These are phyloP conservation scores for Atta texana DNA, from an alignment of 1,140 invertebrate species.

Conservation along the genomic window DNA sequence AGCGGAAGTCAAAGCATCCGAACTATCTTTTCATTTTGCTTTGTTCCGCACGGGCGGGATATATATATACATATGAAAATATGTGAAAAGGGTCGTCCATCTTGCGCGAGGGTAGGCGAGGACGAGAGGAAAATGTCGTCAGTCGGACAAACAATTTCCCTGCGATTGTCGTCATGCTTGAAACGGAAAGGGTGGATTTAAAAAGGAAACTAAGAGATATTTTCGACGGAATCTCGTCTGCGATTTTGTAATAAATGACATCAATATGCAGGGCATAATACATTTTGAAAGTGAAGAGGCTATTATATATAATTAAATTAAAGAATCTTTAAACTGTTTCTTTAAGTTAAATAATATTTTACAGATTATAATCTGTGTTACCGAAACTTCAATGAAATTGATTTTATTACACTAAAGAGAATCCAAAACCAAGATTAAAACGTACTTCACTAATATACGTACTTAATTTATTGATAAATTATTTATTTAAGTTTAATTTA, in stretches of 20 bases:
- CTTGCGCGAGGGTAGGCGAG: slow-evolving; percentile 39
- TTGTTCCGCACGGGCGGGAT: slow-evolving; percentile 78
- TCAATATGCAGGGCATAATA: background rate
- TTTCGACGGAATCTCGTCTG: too few relatives aligned
- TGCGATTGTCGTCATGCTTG: slow-evolving; percentile 20
- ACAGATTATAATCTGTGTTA: too few relatives aligned
- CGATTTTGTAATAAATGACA: background rate
- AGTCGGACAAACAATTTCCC: slow-evolving; percentile 57
- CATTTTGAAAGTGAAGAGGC: background rate
- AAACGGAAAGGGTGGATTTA: slow-evolving; percentile 36
- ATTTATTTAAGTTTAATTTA: too few relatives aligned
- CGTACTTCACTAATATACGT: too few relatives aligned
- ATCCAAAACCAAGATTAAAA: too few relatives aligned
- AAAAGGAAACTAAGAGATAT: slow-evolving; percentile 13
- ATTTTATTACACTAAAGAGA: too few relatives aligned
- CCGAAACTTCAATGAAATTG: too few relatives aligned
- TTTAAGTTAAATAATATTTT: too few relatives aligned
- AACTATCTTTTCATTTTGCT: slow-evolving; percentile 86
- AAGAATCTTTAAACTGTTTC: too few relatives aligned
- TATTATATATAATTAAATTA: background rate
- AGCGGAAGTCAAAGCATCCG: slow-evolving; percentile 81
- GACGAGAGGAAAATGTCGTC: slow-evolving; percentile 13
- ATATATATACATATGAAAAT: slow-evolving; percentile 65
- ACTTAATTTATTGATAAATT: too few relatives aligned
- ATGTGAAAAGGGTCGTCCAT: slow-evolving; percentile 55